These are phyloP conservation scores for Anoplolepis gracilipes DNA, from an alignment of 1,140 invertebrate species.

Conservation along the genomic window DNA sequence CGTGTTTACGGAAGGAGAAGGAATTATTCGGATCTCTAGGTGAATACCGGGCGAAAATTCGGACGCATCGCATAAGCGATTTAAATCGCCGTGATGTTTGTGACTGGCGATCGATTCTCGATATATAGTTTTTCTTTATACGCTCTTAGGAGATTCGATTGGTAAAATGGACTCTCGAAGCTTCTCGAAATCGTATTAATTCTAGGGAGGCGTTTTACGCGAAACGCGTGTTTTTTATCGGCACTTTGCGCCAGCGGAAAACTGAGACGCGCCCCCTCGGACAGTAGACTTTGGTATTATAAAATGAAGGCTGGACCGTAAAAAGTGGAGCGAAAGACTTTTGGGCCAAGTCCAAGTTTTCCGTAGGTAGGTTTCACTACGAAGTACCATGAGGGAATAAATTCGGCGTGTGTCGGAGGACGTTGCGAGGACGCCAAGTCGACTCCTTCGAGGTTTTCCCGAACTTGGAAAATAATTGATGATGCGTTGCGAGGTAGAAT, in stretches of 20 bases:
- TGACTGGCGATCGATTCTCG: background rate
- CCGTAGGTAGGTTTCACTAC: conserved; percentile 28
- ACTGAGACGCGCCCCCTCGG: conserved; percentile 35
- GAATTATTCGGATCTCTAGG: conserved; percentile 39
- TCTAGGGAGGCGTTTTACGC: conserved; percentile 28
- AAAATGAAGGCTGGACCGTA: conserved; percentile 56
- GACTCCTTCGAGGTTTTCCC: conserved; percentile 57
- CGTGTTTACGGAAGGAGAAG: conserved; percentile 46
- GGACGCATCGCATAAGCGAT: conserved; percentile 41
- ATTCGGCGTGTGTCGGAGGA: conserved; percentile 43
- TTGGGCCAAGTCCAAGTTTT: conserved; percentile 50
- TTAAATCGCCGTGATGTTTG: conserved; percentile 4
- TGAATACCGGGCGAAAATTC: conserved; percentile 24
- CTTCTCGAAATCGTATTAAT: background rate
- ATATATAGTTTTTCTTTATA: conserved; percentile 3
- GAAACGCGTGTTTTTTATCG: conserved; percentile 62
- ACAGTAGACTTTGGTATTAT: conserved; percentile 56
- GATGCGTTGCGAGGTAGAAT: conserved; percentile 57
- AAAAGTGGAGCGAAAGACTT: conserved; percentile 58
- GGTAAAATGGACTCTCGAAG: conserved; percentile 11
- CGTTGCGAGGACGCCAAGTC: conserved; percentile 56
- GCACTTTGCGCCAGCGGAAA: conserved; percentile 46
- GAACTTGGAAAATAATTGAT: conserved; percentile 62
- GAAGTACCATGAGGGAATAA: conserved; percentile 42
- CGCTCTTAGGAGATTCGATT: background rate